These are phyloP conservation scores for Protobothrops flavoviridis DNA, from an alignment of 2,113 vertebrate genomes.

Conservation along the genomic window DNA sequence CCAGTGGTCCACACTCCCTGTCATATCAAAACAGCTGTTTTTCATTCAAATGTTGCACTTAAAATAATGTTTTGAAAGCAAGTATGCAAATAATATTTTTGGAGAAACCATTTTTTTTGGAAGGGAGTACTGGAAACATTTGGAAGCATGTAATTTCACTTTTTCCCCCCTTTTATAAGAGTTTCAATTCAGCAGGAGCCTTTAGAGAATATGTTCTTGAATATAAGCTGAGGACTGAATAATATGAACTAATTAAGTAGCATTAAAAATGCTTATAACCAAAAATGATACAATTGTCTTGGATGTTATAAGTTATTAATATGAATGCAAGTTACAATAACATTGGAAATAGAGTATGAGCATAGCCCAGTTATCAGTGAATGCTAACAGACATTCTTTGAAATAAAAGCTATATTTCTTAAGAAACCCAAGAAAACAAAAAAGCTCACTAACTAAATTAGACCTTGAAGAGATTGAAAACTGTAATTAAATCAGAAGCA, in stretches of 20 bases:
- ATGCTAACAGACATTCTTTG: neutral
- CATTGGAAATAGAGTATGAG: neutral
- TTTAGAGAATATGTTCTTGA: neutral
- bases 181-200: neutral
- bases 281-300: neutral
- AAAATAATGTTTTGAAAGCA: constrained; percentile 44
- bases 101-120: constrained; percentile 36
- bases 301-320: neutral
- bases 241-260: neutral
- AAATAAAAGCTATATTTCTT: neutral
- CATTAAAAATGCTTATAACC: neutral
- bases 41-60: constrained; percentile 21
- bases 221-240: neutral
- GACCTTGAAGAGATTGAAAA: neutral
- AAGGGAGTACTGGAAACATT: constrained; percentile 25
- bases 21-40: constrained; percentile 3
- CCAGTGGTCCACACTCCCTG: neutral
- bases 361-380: neutral
- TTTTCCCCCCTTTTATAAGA: neutral
- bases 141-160: neutral
- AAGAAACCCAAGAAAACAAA: neutral
- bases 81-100: constrained; percentile 48
- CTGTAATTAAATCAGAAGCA: neutral
- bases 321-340: neutral
- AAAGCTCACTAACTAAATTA: neutral